These are phyloP conservation scores for Stenodema calcarata DNA, from an alignment of 2,888 invertebrate genomes.

Conservation along the genomic window DNA sequence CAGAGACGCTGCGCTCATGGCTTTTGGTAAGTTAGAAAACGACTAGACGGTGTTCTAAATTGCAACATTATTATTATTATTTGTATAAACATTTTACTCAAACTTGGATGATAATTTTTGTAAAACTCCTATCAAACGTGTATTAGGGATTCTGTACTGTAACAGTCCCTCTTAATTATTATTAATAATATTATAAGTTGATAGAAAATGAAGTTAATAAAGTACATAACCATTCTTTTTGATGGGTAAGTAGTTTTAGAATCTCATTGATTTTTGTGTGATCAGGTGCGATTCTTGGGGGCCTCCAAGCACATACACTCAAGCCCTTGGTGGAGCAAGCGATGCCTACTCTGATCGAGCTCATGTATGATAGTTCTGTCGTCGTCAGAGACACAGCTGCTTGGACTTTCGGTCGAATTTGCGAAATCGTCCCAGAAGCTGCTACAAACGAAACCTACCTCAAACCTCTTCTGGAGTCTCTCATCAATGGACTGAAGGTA, in stretches of 20 bases:
- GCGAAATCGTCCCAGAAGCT: conserved; percentile 95
- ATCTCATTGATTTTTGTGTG: not conserved
- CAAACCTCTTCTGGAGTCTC: conserved; percentile 79
- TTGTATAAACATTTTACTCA: too few relatives aligned
- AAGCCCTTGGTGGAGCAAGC: conserved; percentile 96
- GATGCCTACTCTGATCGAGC: conserved; percentile 91
- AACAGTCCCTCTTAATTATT: too few relatives aligned
- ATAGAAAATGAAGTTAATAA: too few relatives aligned
- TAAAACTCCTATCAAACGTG: too few relatives aligned
- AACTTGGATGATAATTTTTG: too few relatives aligned
- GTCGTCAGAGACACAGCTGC: conserved; percentile 96
- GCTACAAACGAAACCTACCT: conserved; percentile 87
- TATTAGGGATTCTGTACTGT: too few relatives aligned
- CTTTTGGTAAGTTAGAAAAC: conserved; percentile 74
- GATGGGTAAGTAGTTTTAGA: too few relatives aligned
- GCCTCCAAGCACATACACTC: conserved; percentile 83
- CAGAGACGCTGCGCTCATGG: conserved; percentile 97
- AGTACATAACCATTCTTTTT: too few relatives aligned
- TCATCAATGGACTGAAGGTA: conserved; percentile 79
- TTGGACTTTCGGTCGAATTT: conserved; percentile 97
- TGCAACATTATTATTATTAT: too few relatives aligned
- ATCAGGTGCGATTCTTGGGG: conserved; percentile 79
- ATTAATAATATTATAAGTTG: too few relatives aligned
- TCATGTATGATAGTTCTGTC: conserved; percentile 93
- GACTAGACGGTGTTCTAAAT: too few relatives aligned